Percentiles rank a stretch among this genome's conserved stretches.
Evolutionary conservation across 2,113 vertebrate species (phyloP).

Genomic region (Perognathus longimembris): DNA sequence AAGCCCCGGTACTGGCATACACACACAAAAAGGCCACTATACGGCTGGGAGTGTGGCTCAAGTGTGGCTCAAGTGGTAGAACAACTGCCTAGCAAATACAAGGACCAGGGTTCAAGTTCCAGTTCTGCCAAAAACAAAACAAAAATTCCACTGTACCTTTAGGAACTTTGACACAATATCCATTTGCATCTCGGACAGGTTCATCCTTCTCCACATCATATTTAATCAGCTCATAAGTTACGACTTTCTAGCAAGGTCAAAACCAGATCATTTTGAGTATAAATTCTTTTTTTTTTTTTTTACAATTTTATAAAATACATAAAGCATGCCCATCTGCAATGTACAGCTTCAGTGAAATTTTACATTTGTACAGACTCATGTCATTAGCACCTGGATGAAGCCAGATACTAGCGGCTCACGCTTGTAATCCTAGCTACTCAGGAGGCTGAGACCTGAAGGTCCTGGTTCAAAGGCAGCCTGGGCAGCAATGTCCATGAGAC

Average conservation of each 20-base stretch:
- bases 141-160: conserved; percentile 86
- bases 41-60: too few relatives aligned
- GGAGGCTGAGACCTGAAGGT: too few relatives aligned
- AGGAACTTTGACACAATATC: conserved; percentile 89
- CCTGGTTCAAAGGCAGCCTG: too few relatives aligned
- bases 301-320: neutral
- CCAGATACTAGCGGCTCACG: too few relatives aligned
- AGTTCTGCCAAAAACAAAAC: too few relatives aligned
- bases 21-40: neutral
- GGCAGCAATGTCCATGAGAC: too few relatives aligned
- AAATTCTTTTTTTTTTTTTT: neutral
- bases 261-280: neutral
- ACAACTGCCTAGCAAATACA: too few relatives aligned
- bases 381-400: neutral
- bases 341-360: neutral
- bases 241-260: conserved; percentile 82
- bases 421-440: too few relatives aligned
- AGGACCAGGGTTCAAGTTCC: too few relatives aligned
- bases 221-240: conserved; percentile 88
- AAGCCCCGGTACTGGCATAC: too few relatives aligned
- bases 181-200: conserved; percentile 87
- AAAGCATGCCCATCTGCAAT: neutral
- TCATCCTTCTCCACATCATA: conserved; percentile 92
- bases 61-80: too few relatives aligned
- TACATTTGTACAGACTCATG: neutral